Percentiles rank a stretch among this genome's conserved stretches.
phyloP scores from a whole-genome alignment of 1,140 invertebrate genomes.

The Trichomalopsis sarcophagae region DNA sequence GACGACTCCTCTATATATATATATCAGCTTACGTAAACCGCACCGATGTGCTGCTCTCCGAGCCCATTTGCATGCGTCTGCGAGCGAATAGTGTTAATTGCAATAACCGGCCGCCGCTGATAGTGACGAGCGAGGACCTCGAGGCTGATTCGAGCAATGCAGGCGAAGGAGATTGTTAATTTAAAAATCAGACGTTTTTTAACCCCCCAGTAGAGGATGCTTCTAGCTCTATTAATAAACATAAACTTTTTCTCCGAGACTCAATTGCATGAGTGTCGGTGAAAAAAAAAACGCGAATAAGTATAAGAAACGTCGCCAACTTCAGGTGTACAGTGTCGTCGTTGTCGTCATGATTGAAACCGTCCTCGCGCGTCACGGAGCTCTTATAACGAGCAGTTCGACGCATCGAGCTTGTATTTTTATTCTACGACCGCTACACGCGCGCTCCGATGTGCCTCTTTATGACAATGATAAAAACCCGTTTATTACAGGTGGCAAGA shows the following conservation, averaged over 20 bases:
- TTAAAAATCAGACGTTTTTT: background rate
- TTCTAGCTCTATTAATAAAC: too few species aligned
- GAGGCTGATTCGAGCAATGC: background rate
- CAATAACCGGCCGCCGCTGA: constrained; percentile 14
- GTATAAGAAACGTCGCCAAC: too few species aligned
- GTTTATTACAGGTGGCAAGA: constrained; percentile 3
- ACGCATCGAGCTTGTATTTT: background rate
- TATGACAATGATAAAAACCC: constrained; percentile 19
- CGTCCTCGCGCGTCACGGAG: background rate
- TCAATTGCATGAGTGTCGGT: too few species aligned
- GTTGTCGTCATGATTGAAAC: background rate
- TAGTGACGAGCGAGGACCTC: background rate
- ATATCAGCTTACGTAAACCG: constrained; percentile 17
- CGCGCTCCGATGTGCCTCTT: constrained; percentile 2
- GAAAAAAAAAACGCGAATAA: too few species aligned
- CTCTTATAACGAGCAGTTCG: background rate
- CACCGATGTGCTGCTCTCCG: background rate
- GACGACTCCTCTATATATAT: background rate
- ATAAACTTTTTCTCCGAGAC: too few species aligned
- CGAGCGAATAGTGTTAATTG: constrained; percentile 16
- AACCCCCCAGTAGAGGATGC: too few species aligned
- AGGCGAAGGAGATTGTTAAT: background rate
- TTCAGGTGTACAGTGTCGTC: background rate
- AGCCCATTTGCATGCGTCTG: constrained; percentile 11
- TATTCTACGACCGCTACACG: too few species aligned